A percentile compares a stretch with the other conserved stretches of the same genome.
These are phyloP conservation scores for Ariopsis seemanni DNA, from an alignment of 2,113 vertebrate species.

Conservation along the genomic window DNA sequence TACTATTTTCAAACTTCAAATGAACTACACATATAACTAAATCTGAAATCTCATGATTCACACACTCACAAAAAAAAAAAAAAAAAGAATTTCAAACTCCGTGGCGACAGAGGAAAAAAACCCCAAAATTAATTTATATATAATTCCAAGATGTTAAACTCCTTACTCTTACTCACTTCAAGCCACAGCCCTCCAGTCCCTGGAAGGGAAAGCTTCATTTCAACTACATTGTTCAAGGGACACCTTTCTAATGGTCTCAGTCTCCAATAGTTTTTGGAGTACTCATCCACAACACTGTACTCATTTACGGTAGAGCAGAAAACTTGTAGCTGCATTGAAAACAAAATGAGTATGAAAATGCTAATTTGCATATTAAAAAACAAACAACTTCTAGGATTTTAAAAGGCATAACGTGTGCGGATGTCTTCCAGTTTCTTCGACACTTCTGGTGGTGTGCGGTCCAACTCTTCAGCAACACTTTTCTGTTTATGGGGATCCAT, in stretches of 20 bases:
- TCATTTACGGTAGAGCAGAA: conserved; percentile 25
- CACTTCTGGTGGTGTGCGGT: conserved; percentile 93
- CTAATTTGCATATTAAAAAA: too few relatives aligned
- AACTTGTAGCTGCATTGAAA: conserved; percentile 19
- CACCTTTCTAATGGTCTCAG: conserved; percentile 2
- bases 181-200: neutral
- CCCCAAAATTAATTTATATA: too few relatives aligned
- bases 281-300: neutral
- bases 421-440: conserved; percentile 99
- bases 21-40: neutral
- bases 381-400: conserved; percentile 49
- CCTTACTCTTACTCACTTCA: neutral
- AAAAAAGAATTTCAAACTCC: neutral
- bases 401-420: conserved; percentile 96
- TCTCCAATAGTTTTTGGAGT: neutral
- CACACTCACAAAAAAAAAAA: conserved; percentile 14
- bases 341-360: neutral
- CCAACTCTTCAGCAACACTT: conserved; percentile 93
- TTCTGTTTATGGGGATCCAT: conserved; percentile 99
- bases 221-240: conserved; percentile 18
- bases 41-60: neutral
- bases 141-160: neutral
- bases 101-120: neutral
- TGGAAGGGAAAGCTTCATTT: neutral
- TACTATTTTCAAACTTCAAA: conserved; percentile 23